Base-by-base conservation (phyloP, 53 echinoderm and acorn worm species). In the Patiria pectinifera region DNA sequence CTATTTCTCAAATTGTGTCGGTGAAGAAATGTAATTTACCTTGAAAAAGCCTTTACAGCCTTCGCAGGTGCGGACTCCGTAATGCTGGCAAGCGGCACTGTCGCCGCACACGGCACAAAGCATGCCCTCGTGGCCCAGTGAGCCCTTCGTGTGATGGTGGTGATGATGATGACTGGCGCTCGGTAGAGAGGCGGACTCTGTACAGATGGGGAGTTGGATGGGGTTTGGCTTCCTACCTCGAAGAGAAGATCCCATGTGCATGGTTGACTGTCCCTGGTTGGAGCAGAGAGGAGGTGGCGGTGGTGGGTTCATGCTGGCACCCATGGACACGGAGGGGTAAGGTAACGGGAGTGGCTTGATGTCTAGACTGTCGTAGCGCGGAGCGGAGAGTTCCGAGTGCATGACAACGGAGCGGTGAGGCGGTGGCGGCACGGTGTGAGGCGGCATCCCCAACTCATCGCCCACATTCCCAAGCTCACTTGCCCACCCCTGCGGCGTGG, bases 11-110 rank as follows among this genome's bases (percentile, higher is more conserved):
- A 53, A 5, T 53, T 53, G n/a, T 53, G 53, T 53, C 8, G 53
- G 53, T 53, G 8, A 1, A 8, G 53, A 53, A 53, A 53, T 53
- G 53, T 6, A 26, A 79, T 93, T 93, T 91, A 99, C 99, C 99
- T 99, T 99, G 89, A 99, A 99, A 76, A 99, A 99, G 45, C 99
- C 99, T 94, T 99, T 99, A 92, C 99, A 99, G 85, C 99, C 99
- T 71, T 99, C 99, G 74, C 99, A 99, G 3, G 99, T 99, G 24
- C 99, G 94, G 74, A 99, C 99, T 53, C 99, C 99, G 91, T 99
- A 99, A 76, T 99, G 99, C 76, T 99, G 99, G 83, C 99, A 99
- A 59, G 99, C 99, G 22, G 99, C 99, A 91, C 99, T 99, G 89
- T 99, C 99, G 8, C 99, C 99, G 76, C 99, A 99, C 35, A 99